Percentiles rank a stretch among this genome's conserved stretches.
These are phyloP conservation scores for Triplophysa siluroides DNA, from an alignment of 2,113 vertebrate genomes.

Conservation along the genomic window DNA sequence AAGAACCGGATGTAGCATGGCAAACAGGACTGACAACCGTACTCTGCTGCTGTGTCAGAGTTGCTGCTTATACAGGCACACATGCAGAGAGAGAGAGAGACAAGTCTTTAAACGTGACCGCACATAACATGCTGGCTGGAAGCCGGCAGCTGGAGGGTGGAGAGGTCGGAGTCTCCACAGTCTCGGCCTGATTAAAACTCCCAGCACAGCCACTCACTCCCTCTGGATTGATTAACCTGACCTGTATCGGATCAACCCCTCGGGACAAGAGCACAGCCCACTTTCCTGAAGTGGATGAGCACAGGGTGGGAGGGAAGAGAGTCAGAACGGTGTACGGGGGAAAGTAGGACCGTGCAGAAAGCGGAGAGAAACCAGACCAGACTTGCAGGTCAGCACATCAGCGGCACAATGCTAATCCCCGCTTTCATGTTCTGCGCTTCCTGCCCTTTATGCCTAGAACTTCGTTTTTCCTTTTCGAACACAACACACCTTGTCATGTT, in stretches of 20 bases:
- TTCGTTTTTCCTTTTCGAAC: constrained; percentile 43
- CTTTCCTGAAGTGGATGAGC: constrained; percentile 46
- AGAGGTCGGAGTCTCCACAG: constrained; percentile 54
- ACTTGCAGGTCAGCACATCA: constrained; percentile 23
- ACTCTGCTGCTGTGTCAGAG: background rate
- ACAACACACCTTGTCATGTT: constrained; percentile 55
- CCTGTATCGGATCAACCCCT: constrained; percentile 54
- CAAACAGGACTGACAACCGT: too few species aligned
- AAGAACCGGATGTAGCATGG: too few species aligned
- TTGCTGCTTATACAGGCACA: constrained; percentile 12
- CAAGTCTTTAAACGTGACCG: constrained; percentile 36
- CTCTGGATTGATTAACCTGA: constrained; percentile 62
- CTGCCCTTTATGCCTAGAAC: constrained; percentile 30
- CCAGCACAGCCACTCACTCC: constrained; percentile 33
- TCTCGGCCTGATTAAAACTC: constrained; percentile 66
- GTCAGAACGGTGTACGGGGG: background rate
- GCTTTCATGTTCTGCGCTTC: constrained; percentile 38
- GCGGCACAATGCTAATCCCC: background rate
- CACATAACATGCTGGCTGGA: constrained; percentile 24
- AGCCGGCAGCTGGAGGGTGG: constrained; percentile 21
- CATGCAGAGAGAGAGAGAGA: constrained; percentile 19
- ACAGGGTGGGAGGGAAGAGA: background rate
- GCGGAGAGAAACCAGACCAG: constrained; percentile 17
- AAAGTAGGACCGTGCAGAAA: background rate
- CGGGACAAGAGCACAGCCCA: constrained; percentile 36